A percentile compares a stretch with the other conserved stretches of the same genome.
Conservation (phyloP, 2,888 invertebrate species). For the Lochmaea crataegi region DNA sequence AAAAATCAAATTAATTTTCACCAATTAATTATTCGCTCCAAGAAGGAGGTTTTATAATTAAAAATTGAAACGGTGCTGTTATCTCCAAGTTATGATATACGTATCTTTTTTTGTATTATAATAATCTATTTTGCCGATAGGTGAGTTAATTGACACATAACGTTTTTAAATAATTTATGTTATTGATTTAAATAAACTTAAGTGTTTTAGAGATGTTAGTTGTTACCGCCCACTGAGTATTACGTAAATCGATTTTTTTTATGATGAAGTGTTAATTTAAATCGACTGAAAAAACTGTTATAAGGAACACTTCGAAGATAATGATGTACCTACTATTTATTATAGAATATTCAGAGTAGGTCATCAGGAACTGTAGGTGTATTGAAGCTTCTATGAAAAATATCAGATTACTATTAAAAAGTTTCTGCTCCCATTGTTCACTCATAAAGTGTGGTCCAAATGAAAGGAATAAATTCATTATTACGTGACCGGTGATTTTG, state of each 20-base stretch:
- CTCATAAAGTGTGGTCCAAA: too few species aligned
- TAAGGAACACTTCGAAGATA: not conserved
- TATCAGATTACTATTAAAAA: too few species aligned
- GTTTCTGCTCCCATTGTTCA: too few species aligned
- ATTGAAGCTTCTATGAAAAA: too few species aligned
- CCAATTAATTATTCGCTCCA: not conserved
- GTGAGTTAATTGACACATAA: constrained; percentile 24
- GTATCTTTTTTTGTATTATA: not conserved
- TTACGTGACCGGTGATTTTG: too few species aligned
- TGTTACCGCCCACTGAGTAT: constrained; percentile 19
- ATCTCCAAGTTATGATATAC: constrained; percentile 1
- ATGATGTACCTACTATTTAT: too few species aligned
- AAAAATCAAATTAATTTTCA: not conserved
- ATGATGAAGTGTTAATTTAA: not conserved
- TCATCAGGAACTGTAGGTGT: too few species aligned
- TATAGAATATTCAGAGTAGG: too few species aligned
- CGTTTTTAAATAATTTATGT: constrained; percentile 29
- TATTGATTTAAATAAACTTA: constrained; percentile 28
- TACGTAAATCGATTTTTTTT: not conserved
- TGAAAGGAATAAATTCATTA: too few species aligned
- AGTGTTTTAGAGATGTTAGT: constrained; percentile 5
- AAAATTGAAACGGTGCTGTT: not conserved
- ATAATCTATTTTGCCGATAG: constrained; percentile 7
- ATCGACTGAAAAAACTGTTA: not conserved
- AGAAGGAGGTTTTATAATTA: not conserved